Evolutionary conservation across 2,113 vertebrate species (phyloP), one percentile per base, ranked within the genome.

Genomic region (Saiga tatarica): DNA sequence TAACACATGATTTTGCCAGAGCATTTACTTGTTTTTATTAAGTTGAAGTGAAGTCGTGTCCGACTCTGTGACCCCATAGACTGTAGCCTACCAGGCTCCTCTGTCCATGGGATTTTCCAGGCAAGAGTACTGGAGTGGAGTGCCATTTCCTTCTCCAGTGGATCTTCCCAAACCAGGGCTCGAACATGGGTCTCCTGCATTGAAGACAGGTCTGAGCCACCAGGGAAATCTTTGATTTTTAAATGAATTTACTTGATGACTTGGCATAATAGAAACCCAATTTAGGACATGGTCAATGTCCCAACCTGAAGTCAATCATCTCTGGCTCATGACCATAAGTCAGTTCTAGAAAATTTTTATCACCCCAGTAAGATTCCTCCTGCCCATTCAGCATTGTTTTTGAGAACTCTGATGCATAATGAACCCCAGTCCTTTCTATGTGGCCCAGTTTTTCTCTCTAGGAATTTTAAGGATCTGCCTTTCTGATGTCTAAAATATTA

Each of bases 401-500:
- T 45, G 90, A 93, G 85, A 47, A 79, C 59, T 74, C 86, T 74
- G 67, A 83, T 93, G 28, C 36, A 67, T 71, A 93, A 62, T 91
- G 89, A 94, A 86, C 62, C 83, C 85, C 5, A 84, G 2, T 83
- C 23, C 55, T 96, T 96, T 95, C 78, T 85, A 93, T 83, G 13
- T 94, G 83, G 87, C 67, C 76, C 39, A 91, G 13, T 93, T 95
- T 97, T 94, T 91, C 88, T 96, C 30, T 89, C 36, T 89, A 50
- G 60, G 93, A 62, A 50, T 21, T 83, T 78, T 95, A 36, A 87
- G 76, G 53, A 74, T 53, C 39, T 92, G 45, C 14, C 94, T 19
- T 97, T 92, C 82, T 94, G 57, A 91, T 85, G 30, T 89, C 71
- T 94, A 47, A 96, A 86, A 83, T 87, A 92, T 79, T 94, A 95